phyloP scores from a whole-genome alignment of 2,888 invertebrate genomes.

The Diarsia rubi region DNA sequence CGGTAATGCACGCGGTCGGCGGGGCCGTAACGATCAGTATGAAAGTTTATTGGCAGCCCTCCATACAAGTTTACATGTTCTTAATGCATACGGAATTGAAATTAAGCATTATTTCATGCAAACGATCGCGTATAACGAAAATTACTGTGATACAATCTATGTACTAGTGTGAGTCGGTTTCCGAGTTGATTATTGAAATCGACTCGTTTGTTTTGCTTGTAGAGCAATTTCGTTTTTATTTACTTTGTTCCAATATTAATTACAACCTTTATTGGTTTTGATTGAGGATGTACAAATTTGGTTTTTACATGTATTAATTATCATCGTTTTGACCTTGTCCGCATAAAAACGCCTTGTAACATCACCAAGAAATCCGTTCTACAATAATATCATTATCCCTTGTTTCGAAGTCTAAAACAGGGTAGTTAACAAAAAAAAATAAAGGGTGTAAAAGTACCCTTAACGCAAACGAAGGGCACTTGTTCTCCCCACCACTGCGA shows the following conservation, averaged over 20 bases:
- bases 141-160: constrained; percentile 83
- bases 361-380: background rate
- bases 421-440: no score
- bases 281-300: background rate
- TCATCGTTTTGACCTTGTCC: background rate
- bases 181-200: constrained; percentile 75
- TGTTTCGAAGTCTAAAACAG: background rate
- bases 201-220: constrained; percentile 69
- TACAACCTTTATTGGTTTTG: background rate
- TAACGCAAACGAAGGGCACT: no score
- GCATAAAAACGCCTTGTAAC: background rate
- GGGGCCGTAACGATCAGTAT: constrained; percentile 76
- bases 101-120: constrained; percentile 89
- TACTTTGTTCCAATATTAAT: constrained; percentile 2
- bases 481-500: no score
- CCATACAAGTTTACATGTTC: constrained; percentile 84
- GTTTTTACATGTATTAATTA: background rate
- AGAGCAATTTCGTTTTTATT: constrained; percentile 35
- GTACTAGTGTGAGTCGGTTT: constrained; percentile 71
- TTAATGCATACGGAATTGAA: constrained; percentile 85
- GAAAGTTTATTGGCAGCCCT: constrained; percentile 85
- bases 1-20: constrained; percentile 62
- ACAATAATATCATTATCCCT: background rate
- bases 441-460: no score
- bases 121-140: constrained; percentile 81